Base-by-base conservation (phyloP, 2,797 vertebrate species). In the Phalanger gymnotis region DNA sequence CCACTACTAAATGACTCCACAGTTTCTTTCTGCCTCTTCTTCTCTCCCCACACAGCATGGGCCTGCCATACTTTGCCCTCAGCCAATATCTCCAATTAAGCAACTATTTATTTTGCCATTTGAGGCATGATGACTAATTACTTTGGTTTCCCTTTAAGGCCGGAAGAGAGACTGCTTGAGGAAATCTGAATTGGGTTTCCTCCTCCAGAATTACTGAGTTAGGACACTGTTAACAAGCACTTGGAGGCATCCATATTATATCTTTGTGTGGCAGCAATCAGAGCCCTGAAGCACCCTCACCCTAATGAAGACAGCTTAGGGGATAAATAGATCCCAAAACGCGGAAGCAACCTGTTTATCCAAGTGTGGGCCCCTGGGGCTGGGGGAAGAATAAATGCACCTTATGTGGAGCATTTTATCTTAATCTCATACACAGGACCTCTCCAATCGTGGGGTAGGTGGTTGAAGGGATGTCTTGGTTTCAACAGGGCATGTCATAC, bases 121-220 rank as follows among this genome's bases (percentile, higher is more conserved):
- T 97, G 96, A 97, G 95, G 97, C 95, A 92, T 91, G 96, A 95
- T 31, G 91, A 98, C 96, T 97, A 98, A 98, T 98, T 98, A 97
- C 93, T 94, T 97, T 31, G 97, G 95, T 55, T 98, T 97, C 97
- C 98, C 97, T 98, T 97, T 94, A 95, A 98, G 98, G 98, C 55
- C 92, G 96, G 98, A 97, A 98, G 97, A 97, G 95, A 98, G 97
- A 98, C 94, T 98, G 97, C 96, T 97, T 11, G 95, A 97, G 97
- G 96, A 97, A 98, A 97, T 92, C 51, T 97, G 97, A 98, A 98
- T 97, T 97, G 95, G 97, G 98, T 98, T 97, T 96, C 95, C 96
- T 95, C 97, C 98, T 98, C 95, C 96, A 95, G 96, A 98, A 98
- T 98, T 98, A 98, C 95, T 91, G 93, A 98, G 97, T 96, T 96